Evolutionary conservation across 2,113 vertebrate genomes (phyloP).

Genomic region (Origma solitaria): DNA sequence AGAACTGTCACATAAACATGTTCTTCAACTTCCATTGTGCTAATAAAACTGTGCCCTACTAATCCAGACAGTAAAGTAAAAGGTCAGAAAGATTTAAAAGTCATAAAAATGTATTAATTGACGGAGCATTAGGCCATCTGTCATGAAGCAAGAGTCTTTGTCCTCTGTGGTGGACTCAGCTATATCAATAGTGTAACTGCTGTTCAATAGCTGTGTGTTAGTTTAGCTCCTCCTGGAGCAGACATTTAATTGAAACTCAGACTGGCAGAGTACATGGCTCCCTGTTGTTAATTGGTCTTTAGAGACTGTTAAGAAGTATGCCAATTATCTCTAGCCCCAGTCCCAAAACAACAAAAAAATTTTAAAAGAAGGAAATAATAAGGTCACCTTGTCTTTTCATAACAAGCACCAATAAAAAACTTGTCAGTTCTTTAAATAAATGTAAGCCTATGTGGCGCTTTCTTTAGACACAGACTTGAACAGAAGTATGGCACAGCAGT

Average conservation of each 20-base stretch:
- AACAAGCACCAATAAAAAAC: not conserved
- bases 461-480: not conserved
- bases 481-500: not conserved
- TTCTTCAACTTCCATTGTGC: not conserved
- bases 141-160: not conserved
- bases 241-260: slow-evolving; percentile 61
- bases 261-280: slow-evolving; percentile 33
- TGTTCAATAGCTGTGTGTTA: not conserved
- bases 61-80: slow-evolving; percentile 36
- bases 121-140: slow-evolving; percentile 36
- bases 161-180: slow-evolving; percentile 17
- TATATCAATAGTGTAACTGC: slow-evolving; percentile 5
- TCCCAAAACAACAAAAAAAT: not conserved
- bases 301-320: slow-evolving; percentile 47
- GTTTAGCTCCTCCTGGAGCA: slow-evolving; percentile 30
- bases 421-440: not conserved
- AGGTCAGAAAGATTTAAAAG: slow-evolving; percentile 54
- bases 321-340: slow-evolving; percentile 44
- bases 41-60: not conserved
- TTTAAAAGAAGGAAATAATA: not conserved
- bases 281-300: slow-evolving; percentile 67
- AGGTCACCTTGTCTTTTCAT: slow-evolving; percentile 37
- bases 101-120: slow-evolving; percentile 58
- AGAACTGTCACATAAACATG: not conserved
- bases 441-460: not conserved